Conservation (phyloP, 2,797 vertebrate species). For the Pangasius macronema region DNA sequence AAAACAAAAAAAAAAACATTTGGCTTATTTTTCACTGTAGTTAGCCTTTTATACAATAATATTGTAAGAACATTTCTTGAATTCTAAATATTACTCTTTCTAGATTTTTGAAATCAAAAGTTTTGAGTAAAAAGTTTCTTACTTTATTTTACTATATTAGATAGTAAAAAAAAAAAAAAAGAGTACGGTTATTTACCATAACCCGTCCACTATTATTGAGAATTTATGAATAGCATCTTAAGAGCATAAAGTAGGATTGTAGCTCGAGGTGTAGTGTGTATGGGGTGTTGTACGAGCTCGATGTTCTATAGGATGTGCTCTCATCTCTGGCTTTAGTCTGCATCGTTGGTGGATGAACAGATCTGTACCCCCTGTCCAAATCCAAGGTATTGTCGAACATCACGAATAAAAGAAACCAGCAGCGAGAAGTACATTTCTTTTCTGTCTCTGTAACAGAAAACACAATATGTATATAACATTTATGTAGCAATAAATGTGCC, state of each 20-base stretch:
- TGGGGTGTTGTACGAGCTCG: slow-evolving; percentile 87
- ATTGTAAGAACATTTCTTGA: slow-evolving; percentile 99
- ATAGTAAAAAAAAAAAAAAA: slow-evolving; percentile 98
- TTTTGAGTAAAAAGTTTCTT: slow-evolving; percentile 99
- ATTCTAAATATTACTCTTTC: slow-evolving; percentile 99
- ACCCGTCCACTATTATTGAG: slow-evolving; percentile 95
- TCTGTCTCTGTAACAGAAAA: slow-evolving; percentile 98
- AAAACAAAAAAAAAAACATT: slow-evolving; percentile 89
- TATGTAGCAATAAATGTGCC: slow-evolving; percentile 99
- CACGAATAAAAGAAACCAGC: slow-evolving; percentile 79
- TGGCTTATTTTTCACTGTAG: slow-evolving; percentile 99
- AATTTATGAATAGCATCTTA: slow-evolving; percentile 90
- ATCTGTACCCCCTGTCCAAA: slow-evolving; percentile 95
- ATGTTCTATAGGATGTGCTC: slow-evolving; percentile 86
- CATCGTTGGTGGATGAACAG: slow-evolving; percentile 86
- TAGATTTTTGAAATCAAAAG: slow-evolving; percentile 99
- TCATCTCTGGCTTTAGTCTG: slow-evolving; percentile 85
- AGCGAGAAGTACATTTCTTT: slow-evolving; percentile 81
- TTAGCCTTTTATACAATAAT: slow-evolving; percentile 99
- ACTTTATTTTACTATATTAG: slow-evolving; percentile 99
- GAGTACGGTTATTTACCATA: slow-evolving; percentile 98
- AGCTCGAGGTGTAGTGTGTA: slow-evolving; percentile 88
- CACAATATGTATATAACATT: slow-evolving; percentile 99
- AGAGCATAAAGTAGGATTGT: slow-evolving; percentile 86
- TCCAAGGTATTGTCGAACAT: slow-evolving; percentile 91